These are phyloP conservation scores for Ctenodactylus gundi DNA, from an alignment of 2,113 vertebrate species.

Conservation along the genomic window DNA sequence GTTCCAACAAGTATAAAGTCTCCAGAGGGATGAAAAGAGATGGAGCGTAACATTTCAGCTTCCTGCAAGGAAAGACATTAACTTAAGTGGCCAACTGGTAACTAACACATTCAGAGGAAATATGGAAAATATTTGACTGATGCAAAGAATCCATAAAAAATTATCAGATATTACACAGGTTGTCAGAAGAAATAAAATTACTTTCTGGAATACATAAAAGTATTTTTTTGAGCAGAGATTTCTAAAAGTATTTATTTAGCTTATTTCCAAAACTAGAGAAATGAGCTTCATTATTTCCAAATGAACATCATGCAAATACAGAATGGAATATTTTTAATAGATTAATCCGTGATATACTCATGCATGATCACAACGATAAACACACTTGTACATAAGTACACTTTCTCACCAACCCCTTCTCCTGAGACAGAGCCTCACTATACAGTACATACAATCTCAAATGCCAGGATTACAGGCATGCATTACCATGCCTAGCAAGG, in stretches of 20 bases:
- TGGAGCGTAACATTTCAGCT: constrained; percentile 97
- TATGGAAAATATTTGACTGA: not conserved
- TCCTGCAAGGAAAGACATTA: constrained; percentile 85
- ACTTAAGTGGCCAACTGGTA: not conserved
- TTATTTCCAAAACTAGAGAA: not conserved
- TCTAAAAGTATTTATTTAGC: not conserved
- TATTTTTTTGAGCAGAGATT: not conserved
- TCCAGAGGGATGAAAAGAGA: constrained; percentile 98
- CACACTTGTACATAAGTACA: not conserved
- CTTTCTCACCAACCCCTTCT: not conserved
- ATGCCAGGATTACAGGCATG: not conserved
- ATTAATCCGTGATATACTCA: not conserved
- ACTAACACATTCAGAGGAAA: not conserved
- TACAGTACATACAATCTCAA: not conserved
- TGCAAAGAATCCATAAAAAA: not conserved
- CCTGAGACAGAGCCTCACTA: not conserved
- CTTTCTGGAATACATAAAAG: not conserved
- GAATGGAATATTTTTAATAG: not conserved
- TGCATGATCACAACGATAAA: not conserved
- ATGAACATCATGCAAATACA: not conserved
- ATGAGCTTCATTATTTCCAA: not conserved
- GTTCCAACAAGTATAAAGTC: constrained; percentile 97
- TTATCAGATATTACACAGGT: rapidly evolving
- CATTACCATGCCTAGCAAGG: not conserved
- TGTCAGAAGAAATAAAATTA: not conserved